Conservation (phyloP, 2,797 vertebrate genomes). For the Malurus splendens region DNA sequence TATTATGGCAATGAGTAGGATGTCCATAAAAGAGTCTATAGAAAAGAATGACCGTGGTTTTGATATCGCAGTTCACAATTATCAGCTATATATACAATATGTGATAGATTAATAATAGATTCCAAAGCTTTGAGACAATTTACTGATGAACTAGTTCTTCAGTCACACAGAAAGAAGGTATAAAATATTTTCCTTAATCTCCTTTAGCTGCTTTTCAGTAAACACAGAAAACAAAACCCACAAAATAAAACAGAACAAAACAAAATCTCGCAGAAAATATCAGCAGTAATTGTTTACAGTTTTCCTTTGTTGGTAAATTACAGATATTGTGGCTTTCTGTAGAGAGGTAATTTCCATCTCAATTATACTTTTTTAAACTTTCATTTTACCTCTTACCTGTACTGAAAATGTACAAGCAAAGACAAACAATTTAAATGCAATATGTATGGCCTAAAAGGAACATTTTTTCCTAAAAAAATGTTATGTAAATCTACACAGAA, state of each 20-base stretch:
- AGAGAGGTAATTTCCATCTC: background rate
- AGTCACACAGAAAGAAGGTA: background rate
- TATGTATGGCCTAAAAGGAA: background rate
- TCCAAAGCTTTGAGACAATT: conserved; percentile 51
- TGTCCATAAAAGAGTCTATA: conserved; percentile 71
- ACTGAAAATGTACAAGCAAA: background rate
- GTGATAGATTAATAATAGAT: conserved; percentile 58
- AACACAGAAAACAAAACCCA: background rate
- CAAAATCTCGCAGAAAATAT: background rate
- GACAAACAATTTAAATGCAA: background rate
- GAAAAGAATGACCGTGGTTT: conserved; percentile 67
- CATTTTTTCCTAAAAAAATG: background rate
- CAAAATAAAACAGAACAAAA: background rate
- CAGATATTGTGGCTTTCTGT: background rate
- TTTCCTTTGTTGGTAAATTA: background rate
- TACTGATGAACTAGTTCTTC: conserved; percentile 30
- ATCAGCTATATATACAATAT: conserved; percentile 54
- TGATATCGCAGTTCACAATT: conserved; percentile 69
- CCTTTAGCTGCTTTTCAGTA: background rate
- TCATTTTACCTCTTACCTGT: background rate
- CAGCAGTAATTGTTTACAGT: background rate
- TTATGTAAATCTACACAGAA: background rate
- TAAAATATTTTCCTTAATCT: conserved; percentile 24
- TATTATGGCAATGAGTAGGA: conserved; percentile 78
- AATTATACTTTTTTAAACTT: background rate